phyloP scores from a whole-genome alignment of 2,888 invertebrate species.

The Leptinotarsa juncta region DNA sequence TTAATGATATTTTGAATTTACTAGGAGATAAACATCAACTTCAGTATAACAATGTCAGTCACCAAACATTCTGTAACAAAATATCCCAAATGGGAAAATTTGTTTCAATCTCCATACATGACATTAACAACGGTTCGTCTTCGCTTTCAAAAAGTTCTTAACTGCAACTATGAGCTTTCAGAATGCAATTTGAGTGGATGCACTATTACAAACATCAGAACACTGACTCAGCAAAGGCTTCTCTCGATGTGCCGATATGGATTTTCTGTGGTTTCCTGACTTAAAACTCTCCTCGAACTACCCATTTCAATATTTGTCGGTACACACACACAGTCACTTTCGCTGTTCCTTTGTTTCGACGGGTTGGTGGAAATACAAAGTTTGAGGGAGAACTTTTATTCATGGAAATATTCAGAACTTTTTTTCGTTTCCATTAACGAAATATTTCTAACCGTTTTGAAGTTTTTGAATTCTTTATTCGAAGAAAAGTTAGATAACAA shows the following conservation, averaged over 20 bases:
- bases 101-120: no score
- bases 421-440: neutral
- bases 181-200: neutral
- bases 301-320: neutral
- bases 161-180: neutral
- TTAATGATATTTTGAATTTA: no score
- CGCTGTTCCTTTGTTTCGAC: conserved; percentile 1
- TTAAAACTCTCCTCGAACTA: neutral
- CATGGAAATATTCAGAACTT: neutral
- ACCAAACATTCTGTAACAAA: no score
- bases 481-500: no score
- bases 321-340: neutral
- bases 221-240: neutral
- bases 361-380: neutral
- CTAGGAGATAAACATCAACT: no score
- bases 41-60: no score
- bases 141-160: neutral
- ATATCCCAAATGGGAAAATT: no score
- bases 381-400: neutral
- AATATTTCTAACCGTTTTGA: no score
- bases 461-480: no score
- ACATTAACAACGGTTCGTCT: neutral
- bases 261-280: neutral
- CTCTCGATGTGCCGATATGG: neutral
- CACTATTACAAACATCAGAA: neutral